These are phyloP conservation scores for Ceyx cyanopectus DNA, from an alignment of 2,113 vertebrate species.

Conservation along the genomic window DNA sequence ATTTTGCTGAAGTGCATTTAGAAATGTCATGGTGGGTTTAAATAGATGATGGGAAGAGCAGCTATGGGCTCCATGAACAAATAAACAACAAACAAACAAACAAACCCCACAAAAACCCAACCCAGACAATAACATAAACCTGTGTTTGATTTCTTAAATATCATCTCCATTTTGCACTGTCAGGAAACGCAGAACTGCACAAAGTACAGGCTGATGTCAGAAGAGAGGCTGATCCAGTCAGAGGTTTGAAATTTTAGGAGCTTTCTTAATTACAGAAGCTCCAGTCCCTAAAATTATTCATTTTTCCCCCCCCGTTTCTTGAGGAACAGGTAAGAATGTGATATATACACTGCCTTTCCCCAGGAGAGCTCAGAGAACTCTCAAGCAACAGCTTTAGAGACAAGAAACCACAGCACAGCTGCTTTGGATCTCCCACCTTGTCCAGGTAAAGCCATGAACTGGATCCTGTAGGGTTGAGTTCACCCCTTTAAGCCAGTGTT, in stretches of 20 bases:
- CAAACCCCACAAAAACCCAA: neutral
- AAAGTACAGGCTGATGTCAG: neutral
- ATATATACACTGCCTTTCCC: neutral
- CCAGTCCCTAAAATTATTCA: neutral
- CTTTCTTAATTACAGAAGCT: neutral
- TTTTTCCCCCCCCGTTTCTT: neutral
- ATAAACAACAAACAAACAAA: neutral
- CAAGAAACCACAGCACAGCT: neutral
- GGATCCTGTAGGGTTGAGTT: neutral
- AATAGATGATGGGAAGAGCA: neutral
- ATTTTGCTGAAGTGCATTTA: neutral
- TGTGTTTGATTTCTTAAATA: neutral
- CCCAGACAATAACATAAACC: neutral
- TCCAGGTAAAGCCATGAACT: neutral
- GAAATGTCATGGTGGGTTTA: neutral
- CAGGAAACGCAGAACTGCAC: neutral
- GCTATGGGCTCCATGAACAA: neutral
- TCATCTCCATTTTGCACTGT: neutral
- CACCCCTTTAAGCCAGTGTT: accelerated
- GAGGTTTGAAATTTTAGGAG: neutral
- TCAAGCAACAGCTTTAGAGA: neutral
- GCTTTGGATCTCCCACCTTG: neutral
- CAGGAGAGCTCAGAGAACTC: neutral
- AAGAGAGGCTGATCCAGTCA: neutral
- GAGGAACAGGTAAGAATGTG: neutral